Percentiles rank a stretch among this genome's conserved stretches.
phyloP scores from a whole-genome alignment of 2,113 vertebrate genomes.

The Oncorhynchus mykiss region DNA sequence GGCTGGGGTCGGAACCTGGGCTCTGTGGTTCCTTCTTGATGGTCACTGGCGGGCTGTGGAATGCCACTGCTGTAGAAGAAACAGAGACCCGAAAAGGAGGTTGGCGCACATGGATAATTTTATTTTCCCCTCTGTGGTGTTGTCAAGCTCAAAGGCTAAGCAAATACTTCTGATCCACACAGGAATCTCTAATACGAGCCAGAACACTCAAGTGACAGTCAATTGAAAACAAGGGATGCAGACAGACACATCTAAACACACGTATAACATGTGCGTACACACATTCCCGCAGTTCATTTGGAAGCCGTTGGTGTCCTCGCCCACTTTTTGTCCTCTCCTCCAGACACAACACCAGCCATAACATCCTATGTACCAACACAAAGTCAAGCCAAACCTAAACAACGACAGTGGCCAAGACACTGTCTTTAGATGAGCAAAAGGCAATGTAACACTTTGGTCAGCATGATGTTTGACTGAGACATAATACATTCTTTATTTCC shows the following conservation, averaged over 20 bases:
- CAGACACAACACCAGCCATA: slow-evolving; percentile 71
- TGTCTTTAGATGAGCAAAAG: slow-evolving; percentile 39
- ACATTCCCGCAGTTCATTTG: slow-evolving; percentile 61
- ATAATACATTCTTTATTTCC: too few species aligned
- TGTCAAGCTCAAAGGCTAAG: slow-evolving; percentile 33
- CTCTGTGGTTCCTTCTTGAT: slow-evolving; percentile 95
- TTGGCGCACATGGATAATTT: slow-evolving; percentile 10
- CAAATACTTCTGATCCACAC: slow-evolving; percentile 50
- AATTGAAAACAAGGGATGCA: slow-evolving; percentile 43
- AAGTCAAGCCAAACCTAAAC: slow-evolving; percentile 52
- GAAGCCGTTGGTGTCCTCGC: slow-evolving; percentile 49
- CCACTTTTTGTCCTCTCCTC: slow-evolving; percentile 49
- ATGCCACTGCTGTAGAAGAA: slow-evolving; percentile 83
- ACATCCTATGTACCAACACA: slow-evolving; percentile 39
- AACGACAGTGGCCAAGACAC: slow-evolving; percentile 32
- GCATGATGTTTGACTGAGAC: too few species aligned
- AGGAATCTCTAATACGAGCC: slow-evolving; percentile 59
- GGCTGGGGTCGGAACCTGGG: slow-evolving; percentile 81
- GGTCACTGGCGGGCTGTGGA: slow-evolving; percentile 93
- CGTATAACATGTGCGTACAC: slow-evolving; percentile 2
- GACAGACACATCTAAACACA: slow-evolving; percentile 52
- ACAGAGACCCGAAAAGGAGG: slow-evolving; percentile 31
- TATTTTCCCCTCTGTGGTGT: slow-evolving; percentile 28
- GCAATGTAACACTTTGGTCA: slow-evolving; percentile 18
- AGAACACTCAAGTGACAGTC: slow-evolving; percentile 57